These are phyloP conservation scores for Triplophysa tibetana DNA, from an alignment of 2,113 vertebrate species.

Conservation along the genomic window DNA sequence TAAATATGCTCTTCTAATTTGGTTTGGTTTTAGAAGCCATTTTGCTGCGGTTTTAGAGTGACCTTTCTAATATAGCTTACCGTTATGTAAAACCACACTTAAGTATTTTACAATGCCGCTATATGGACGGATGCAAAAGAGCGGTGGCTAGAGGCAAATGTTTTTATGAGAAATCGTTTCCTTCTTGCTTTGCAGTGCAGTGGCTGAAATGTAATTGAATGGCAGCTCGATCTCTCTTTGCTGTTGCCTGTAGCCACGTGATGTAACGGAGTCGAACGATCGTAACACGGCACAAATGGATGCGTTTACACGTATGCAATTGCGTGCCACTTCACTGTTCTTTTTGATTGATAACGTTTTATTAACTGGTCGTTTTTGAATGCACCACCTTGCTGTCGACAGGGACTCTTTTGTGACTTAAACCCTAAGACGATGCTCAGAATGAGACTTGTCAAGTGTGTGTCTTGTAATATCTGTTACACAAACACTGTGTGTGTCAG, in stretches of 20 bases:
- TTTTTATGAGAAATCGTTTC: conserved; percentile 32
- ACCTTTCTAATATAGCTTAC: conserved; percentile 88
- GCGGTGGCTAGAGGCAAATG: conserved; percentile 50
- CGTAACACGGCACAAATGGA: not conserved
- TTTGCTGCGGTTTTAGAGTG: conserved; percentile 89
- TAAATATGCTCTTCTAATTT: conserved; percentile 82
- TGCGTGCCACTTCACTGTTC: conserved; percentile 5
- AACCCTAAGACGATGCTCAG: not conserved
- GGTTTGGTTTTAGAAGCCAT: conserved; percentile 88
- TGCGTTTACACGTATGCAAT: not conserved
- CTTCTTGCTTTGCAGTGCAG: conserved; percentile 43
- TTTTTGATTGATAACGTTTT: not conserved
- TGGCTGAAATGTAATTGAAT: conserved; percentile 55
- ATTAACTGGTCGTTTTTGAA: not conserved
- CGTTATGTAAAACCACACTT: conserved; percentile 62
- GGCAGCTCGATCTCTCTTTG: conserved; percentile 42
- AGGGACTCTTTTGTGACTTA: not conserved
- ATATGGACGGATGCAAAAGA: conserved; percentile 59
- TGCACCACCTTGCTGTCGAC: not conserved
- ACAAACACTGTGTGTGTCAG: not conserved
- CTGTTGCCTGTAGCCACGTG: conserved; percentile 19
- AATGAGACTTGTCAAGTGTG: not conserved
- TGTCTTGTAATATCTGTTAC: not conserved
- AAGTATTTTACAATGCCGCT: conserved; percentile 59
- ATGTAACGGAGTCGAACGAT: not conserved